Conservation (phyloP, 2,888 invertebrate species). For the Euspilapteryx auroguttella region DNA sequence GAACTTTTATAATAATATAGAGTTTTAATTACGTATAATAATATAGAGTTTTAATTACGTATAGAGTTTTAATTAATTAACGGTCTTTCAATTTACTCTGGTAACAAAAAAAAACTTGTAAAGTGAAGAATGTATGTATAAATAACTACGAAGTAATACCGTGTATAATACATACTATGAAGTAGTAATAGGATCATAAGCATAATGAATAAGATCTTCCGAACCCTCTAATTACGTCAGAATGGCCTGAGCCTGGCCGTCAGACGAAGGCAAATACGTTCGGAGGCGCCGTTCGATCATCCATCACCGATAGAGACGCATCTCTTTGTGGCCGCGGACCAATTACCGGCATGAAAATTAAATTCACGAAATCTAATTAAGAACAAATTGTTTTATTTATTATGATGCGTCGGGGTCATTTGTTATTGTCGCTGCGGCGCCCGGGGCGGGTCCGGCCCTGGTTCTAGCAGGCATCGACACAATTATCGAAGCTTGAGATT, state of each 20-base stretch:
- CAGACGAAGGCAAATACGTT: too few relatives aligned
- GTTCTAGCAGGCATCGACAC: conserved; percentile 1
- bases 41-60: too few relatives aligned
- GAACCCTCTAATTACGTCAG: conserved; percentile 47
- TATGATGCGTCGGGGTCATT: conserved; percentile 59
- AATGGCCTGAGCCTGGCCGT: conserved; percentile 41
- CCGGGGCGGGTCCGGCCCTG: conserved; percentile 34
- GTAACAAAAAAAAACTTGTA: too few relatives aligned
- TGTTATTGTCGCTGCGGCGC: conserved; percentile 55
- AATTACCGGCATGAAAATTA: conserved; percentile 61
- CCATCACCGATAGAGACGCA: conserved; percentile 52
- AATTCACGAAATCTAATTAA: conserved; percentile 63
- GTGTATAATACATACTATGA: too few relatives aligned
- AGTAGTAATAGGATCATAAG: conserved; percentile 47
- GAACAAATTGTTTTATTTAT: conserved; percentile 63
- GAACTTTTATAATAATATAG: too few relatives aligned
- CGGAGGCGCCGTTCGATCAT: conserved; percentile 51
- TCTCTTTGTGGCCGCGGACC: conserved; percentile 58
- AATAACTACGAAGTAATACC: conserved; percentile 20
- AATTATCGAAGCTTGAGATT: background rate
- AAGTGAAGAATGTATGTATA: too few relatives aligned
- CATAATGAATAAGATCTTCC: conserved; percentile 54
- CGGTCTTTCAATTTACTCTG: too few relatives aligned
- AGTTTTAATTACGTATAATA: too few relatives aligned
- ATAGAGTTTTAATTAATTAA: too few relatives aligned